These are phyloP conservation scores for Pteronura brasiliensis DNA, from an alignment of 2,113 vertebrate genomes.

Conservation along the genomic window DNA sequence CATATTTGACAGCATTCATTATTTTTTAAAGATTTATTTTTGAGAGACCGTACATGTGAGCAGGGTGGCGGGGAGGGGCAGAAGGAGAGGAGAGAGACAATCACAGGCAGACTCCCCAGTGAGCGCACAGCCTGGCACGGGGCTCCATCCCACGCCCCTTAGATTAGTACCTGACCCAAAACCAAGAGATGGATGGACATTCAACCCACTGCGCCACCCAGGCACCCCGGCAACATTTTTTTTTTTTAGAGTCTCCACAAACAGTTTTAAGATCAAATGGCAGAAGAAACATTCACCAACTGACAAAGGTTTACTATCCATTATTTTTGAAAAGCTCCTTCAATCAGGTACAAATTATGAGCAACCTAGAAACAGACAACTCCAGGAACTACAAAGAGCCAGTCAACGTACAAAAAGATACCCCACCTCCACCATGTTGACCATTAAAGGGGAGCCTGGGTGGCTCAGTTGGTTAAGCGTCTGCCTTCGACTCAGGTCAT, in stretches of 20 bases:
- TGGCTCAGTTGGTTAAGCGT: no score
- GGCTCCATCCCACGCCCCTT: background rate
- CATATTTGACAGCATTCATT: background rate
- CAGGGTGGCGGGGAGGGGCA: background rate
- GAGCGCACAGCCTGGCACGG: background rate
- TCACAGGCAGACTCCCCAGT: background rate
- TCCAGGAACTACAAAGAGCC: background rate
- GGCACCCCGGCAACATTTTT: no score
- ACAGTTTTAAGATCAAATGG: constrained; percentile 8
- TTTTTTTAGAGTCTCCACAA: background rate
- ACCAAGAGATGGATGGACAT: background rate
- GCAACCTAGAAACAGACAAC: background rate
- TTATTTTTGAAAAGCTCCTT: background rate
- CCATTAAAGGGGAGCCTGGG: background rate
- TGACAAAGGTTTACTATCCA: background rate
- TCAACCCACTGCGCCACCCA: background rate
- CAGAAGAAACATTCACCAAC: background rate
- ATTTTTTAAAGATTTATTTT: background rate
- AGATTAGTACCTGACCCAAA: background rate
- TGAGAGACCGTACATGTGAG: background rate
- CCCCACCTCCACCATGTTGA: background rate
- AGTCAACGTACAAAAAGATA: background rate
- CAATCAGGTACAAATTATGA: background rate
- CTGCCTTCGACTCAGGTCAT: no score
- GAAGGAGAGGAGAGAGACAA: background rate